Percentiles rank a stretch among this genome's conserved stretches.
These are phyloP conservation scores for Periophthalmodon schlosseri DNA, from an alignment of 2,113 vertebrate genomes.

Conservation along the genomic window DNA sequence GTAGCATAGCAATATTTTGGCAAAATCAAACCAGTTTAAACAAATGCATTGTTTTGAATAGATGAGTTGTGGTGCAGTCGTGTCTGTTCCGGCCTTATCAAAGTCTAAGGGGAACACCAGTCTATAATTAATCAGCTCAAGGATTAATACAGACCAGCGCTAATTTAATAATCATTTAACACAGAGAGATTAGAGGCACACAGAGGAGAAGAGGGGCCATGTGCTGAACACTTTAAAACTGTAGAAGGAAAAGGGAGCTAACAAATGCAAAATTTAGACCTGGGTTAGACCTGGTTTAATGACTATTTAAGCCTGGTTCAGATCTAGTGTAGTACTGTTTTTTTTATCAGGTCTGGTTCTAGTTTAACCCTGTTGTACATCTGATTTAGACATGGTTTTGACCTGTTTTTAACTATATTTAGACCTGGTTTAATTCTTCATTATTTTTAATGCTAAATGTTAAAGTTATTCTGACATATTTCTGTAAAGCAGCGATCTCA, in stretches of 20 bases:
- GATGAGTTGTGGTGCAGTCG: background rate
- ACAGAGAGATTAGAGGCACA: background rate
- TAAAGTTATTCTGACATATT: too few relatives aligned
- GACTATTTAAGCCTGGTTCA: background rate
- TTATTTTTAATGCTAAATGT: too few relatives aligned
- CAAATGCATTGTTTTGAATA: background rate
- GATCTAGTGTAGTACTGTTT: background rate
- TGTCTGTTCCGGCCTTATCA: background rate
- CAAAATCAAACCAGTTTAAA: too few relatives aligned
- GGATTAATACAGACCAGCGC: slow-evolving; percentile 4
- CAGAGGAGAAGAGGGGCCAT: background rate
- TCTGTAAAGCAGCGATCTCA: too few relatives aligned
- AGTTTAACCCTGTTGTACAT: background rate
- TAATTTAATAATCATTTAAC: slow-evolving; percentile 9
- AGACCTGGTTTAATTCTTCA: background rate
- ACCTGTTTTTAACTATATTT: background rate
- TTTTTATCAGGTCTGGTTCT: background rate
- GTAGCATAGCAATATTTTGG: too few relatives aligned
- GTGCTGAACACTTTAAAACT: background rate
- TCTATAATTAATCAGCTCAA: slow-evolving; percentile 8
- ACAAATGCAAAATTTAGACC: background rate
- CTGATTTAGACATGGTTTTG: background rate
- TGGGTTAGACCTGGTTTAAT: background rate
- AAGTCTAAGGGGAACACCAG: slow-evolving; percentile 3
- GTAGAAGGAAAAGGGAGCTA: background rate